A percentile compares a stretch with the other conserved stretches of the same genome.
Evolutionary conservation across 2,888 invertebrate species (phyloP).

Genomic region (Notocelia uddmanniana): DNA sequence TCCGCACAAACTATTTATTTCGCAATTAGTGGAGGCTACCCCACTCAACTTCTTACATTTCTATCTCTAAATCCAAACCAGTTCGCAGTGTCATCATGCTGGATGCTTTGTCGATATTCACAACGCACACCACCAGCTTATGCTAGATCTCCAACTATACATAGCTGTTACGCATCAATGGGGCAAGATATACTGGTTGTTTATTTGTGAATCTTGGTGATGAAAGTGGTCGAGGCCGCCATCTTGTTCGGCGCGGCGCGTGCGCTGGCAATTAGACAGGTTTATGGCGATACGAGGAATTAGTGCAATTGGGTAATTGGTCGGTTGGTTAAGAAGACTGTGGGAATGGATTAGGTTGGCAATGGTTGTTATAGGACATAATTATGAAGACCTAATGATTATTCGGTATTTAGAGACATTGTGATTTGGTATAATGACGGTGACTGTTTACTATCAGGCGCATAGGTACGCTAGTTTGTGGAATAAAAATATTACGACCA

Average conservation of each 20-base stretch:
- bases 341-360: constrained; percentile 21
- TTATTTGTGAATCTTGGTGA: constrained; percentile 12
- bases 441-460: too few relatives aligned
- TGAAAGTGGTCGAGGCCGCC: constrained; percentile 40
- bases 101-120: neutral
- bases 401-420: neutral
- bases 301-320: constrained; percentile 31
- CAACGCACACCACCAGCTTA: neutral
- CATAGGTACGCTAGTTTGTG: too few relatives aligned
- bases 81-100: constrained; percentile 27
- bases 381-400: neutral
- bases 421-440: too few relatives aligned
- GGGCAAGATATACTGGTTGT: neutral
- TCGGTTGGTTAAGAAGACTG: constrained; percentile 24
- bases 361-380: neutral
- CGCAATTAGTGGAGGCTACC: too few relatives aligned
- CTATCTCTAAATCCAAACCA: neutral
- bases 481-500: too few relatives aligned
- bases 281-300: constrained; percentile 25
- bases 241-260: constrained; percentile 31
- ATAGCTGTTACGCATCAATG: neutral
- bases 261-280: constrained; percentile 35
- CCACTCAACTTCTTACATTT: neutral
- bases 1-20: too few relatives aligned
- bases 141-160: neutral